Conservation (phyloP, 2,888 invertebrate species). For the Sphaerophoria rueppellii region DNA sequence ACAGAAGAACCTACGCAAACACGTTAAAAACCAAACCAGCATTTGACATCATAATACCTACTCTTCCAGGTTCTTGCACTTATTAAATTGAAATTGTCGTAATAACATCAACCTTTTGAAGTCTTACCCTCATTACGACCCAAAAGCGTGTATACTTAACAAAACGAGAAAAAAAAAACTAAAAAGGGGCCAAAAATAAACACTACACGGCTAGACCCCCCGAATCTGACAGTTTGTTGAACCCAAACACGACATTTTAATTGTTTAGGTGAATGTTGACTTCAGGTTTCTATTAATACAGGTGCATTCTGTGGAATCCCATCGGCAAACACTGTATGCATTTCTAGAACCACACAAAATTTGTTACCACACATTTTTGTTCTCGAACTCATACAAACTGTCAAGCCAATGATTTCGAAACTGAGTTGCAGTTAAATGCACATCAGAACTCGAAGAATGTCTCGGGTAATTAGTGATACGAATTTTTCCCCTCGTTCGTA, state of each 20-base stretch:
- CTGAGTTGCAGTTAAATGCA: not conserved
- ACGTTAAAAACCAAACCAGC: conserved; percentile 1
- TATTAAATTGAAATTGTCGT: conserved; percentile 55
- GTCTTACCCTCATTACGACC: conserved; percentile 4
- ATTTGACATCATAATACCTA: conserved; percentile 15
- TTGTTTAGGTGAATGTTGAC: conserved; percentile 3
- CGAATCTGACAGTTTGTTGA: conserved; percentile 32
- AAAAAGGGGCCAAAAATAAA: conserved; percentile 22
- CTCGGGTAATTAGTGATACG: conserved; percentile 30
- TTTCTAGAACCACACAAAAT: not conserved
- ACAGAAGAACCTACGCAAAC: not conserved
- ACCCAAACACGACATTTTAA: conserved; percentile 16
- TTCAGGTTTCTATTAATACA: not conserved
- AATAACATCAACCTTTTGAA: conserved; percentile 20
- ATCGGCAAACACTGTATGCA: conserved; percentile 2
- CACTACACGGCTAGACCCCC: not conserved
- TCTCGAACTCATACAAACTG: conserved; percentile 39
- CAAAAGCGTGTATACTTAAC: conserved; percentile 20
- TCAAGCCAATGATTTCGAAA: conserved; percentile 56
- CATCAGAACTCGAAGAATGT: not conserved
- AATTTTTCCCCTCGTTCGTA: conserved; percentile 12
- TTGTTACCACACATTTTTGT: conserved; percentile 23
- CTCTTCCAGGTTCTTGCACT: conserved; percentile 58
- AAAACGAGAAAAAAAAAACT: conserved; percentile 1
- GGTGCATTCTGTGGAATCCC: conserved; percentile 18